Conservation (phyloP, 2,888 invertebrate species). For the Aplocera efformata region DNA sequence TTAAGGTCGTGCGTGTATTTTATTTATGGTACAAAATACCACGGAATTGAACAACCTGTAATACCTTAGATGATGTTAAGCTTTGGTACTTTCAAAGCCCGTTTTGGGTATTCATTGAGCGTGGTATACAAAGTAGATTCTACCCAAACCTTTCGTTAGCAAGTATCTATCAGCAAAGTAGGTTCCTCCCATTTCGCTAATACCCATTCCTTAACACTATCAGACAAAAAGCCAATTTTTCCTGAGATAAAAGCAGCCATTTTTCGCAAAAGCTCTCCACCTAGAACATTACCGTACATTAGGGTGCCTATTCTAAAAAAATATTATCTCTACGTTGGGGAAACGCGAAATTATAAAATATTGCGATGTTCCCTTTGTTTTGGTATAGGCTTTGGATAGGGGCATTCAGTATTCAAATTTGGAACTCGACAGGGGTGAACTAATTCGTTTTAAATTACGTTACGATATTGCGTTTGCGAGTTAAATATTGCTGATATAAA, state of each 20-base stretch:
- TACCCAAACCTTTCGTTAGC: constrained; percentile 17
- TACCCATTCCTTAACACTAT: constrained; percentile 49
- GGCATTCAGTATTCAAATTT: constrained; percentile 75
- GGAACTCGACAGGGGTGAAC: constrained; percentile 67
- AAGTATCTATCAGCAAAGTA: constrained; percentile 28
- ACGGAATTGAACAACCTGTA: too few relatives aligned
- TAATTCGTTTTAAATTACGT: constrained; percentile 80
- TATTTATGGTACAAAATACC: too few relatives aligned
- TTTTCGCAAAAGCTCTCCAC: constrained; percentile 56
- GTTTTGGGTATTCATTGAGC: too few relatives aligned
- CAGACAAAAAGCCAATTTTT: constrained; percentile 51
- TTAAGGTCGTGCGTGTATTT: too few relatives aligned
- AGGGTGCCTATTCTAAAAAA: constrained; percentile 63
- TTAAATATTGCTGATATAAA: constrained; percentile 73
- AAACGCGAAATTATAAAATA: constrained; percentile 67
- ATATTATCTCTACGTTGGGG: constrained; percentile 52
- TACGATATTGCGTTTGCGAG: constrained; percentile 74
- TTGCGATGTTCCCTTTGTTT: constrained; percentile 70
- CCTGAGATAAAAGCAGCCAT: constrained; percentile 55
- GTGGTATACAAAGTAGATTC: constrained; percentile 9
- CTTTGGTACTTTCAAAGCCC: too few relatives aligned
- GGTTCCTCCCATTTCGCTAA: constrained; percentile 28
- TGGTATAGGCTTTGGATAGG: constrained; percentile 60
- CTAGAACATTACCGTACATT: constrained; percentile 62
- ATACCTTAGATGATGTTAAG: too few relatives aligned